Conservation (phyloP, 2,888 invertebrate genomes). For the Dione vanillae region DNA sequence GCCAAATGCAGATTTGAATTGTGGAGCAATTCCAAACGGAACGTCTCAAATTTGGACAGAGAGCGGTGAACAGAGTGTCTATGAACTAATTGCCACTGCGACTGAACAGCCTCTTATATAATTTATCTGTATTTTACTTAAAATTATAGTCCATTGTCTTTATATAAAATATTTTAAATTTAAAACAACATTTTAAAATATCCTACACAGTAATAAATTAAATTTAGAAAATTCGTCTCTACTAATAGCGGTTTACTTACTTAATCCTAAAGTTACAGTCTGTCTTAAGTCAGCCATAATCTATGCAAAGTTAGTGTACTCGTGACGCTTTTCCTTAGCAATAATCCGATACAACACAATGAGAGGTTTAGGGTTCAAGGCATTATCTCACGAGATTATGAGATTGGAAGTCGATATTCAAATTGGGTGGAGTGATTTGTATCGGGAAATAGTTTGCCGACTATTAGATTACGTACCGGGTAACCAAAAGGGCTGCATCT, state of each 20-base stretch:
- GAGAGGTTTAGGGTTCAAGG: slow-evolving; percentile 13
- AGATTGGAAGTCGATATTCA: slow-evolving; percentile 21
- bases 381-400: slow-evolving; percentile 15
- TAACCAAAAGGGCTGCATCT: too few species aligned
- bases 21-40: too few species aligned
- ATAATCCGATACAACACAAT: slow-evolving; percentile 26
- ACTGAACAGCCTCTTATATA: too few species aligned
- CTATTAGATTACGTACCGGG: neutral
- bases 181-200: neutral
- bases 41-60: too few species aligned
- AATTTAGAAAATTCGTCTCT: slow-evolving; percentile 10
- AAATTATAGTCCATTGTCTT: too few species aligned
- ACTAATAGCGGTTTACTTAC: slow-evolving; percentile 16
- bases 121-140: too few species aligned
- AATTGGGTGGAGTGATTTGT: slow-evolving; percentile 15
- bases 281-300: slow-evolving; percentile 24
- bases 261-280: slow-evolving; percentile 19
- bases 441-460: neutral
- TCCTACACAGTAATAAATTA: neutral
- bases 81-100: too few species aligned
- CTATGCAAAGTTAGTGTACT: slow-evolving; percentile 26
- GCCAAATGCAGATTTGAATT: too few species aligned
- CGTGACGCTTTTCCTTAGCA: slow-evolving; percentile 21
- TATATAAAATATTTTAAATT: neutral
- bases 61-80: too few species aligned